Percentiles rank a stretch among this genome's conserved stretches.
Conservation (phyloP, 30 jellyfish, hydroid and myxozoan genomes). For the Turritopsis dohrnii region DNA sequence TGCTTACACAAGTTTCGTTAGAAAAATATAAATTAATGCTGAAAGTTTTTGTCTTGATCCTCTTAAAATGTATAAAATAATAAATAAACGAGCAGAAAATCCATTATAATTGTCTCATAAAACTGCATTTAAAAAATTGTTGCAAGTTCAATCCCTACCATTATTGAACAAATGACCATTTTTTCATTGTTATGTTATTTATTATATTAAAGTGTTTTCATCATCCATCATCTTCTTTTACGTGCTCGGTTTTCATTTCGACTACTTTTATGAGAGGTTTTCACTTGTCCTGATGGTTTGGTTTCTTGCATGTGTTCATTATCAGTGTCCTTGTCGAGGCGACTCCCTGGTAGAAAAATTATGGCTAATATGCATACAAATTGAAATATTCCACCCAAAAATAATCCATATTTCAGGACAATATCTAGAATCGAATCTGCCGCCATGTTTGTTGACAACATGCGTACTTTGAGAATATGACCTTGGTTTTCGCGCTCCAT, state of each 20-base stretch:
- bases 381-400: conserved; percentile 81
- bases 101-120: background rate
- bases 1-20: no score
- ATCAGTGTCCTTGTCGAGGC: background rate
- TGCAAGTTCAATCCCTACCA: background rate
- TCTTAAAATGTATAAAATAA: background rate
- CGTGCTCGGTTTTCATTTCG: background rate
- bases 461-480: background rate
- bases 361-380: conserved; percentile 61
- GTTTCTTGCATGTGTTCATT: background rate
- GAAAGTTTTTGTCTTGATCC: no score
- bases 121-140: background rate
- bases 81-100: background rate
- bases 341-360: conserved; percentile 32
- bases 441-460: conserved; percentile 12
- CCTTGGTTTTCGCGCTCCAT: background rate
- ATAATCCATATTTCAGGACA: conserved; percentile 61
- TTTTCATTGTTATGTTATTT: no score
- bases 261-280: background rate
- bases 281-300: background rate
- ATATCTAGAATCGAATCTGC: conserved; percentile 35
- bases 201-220: no score
- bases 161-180: background rate
- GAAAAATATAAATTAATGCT: no score
- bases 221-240: background rate